Evolutionary conservation across 2,113 vertebrate species (phyloP), one percentile per base, ranked within the genome.

Genomic region (Lagenorhynchus albirostris): DNA sequence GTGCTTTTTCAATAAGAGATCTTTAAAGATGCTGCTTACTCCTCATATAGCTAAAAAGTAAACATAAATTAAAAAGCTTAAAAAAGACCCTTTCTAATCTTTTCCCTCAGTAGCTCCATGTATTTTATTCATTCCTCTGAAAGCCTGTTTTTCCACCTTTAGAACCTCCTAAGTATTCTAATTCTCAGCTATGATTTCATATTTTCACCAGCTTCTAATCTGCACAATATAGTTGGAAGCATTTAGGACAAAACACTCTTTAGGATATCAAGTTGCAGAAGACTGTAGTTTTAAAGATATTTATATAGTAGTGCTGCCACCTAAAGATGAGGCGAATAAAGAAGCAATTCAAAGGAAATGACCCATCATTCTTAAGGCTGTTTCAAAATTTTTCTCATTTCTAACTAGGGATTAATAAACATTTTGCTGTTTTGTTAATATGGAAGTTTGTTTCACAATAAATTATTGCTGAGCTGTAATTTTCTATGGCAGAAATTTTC

Each of bases 251-350:
- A 96, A 96, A 89, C 67, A 91, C n/a, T 94, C 71, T 91, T 84
- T 67, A 85, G 82, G 83, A 33, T 84, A 95, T 86, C 91, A 97
- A 95, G 92, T 65, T 94, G 67, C 80, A 96, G 73, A 96, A 98
- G 41, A 91, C 38, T 89, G 70, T 79, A 96, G 65, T 95, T 94
- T 77, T 71, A 92, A 90, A 84, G 71, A 60, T 86, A 97, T 93
- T 97, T 94, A 97, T 95, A 97, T 92, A 96, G 95, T 92, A 92
- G 94, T 98, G 96, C 97, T 98, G 98, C 96, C 97, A 96, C 95
- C 97, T 97, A 97, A 97, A 95, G 97, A 97, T 98, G 95, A 98
- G 95, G 92, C 89, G 92, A 96, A 93, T 97, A 95, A 96, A 97
- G 70, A 96, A 81, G 62, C 71, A 95, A 80, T 82, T 96, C 84